Conservation (phyloP, 92 coral and sea anemone species). For the Desmophyllum pertusum region DNA sequence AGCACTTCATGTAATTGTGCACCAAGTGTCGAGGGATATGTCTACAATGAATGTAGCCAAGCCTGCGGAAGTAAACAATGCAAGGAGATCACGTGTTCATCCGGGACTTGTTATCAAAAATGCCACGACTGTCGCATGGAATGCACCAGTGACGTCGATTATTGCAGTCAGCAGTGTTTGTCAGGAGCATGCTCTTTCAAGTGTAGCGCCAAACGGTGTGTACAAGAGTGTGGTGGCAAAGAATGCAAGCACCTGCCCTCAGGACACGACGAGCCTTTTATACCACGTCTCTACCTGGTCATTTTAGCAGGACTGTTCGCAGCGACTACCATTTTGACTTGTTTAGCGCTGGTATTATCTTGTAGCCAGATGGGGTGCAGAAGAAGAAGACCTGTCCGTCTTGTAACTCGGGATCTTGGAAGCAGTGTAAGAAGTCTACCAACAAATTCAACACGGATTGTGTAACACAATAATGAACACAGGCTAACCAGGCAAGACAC, state of each 20-base stretch:
- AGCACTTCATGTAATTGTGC: conserved; percentile 63
- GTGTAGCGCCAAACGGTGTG: conserved; percentile 68
- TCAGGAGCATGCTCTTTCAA: conserved; percentile 72
- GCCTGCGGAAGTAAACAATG: conserved; percentile 58
- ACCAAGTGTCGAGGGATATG: conserved; percentile 31
- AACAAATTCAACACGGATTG: conserved; percentile 7
- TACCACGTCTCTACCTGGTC: conserved; percentile 53
- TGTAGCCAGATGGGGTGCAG: conserved; percentile 16
- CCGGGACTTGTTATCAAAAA: conserved; percentile 76
- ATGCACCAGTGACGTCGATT: conserved; percentile 81
- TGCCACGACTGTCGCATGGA: conserved; percentile 87
- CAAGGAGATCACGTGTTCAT: conserved; percentile 60
- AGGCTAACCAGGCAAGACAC: background rate
- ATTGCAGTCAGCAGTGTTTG: conserved; percentile 82
- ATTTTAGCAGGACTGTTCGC: conserved; percentile 65
- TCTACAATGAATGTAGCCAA: conserved; percentile 68
- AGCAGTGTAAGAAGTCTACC: conserved; percentile 17
- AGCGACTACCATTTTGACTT: conserved; percentile 46
- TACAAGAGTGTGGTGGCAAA: conserved; percentile 47
- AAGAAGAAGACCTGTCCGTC: background rate
- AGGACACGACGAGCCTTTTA: conserved; percentile 37
- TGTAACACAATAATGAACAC: conserved; percentile 1
- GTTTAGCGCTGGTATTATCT: conserved; percentile 44
- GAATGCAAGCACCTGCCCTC: conserved; percentile 41
- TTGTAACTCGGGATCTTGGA: background rate